Percentiles rank a stretch among this genome's conserved stretches.
Conservation (phyloP, 2,797 vertebrate species). For the Chaunax sp. region DNA sequence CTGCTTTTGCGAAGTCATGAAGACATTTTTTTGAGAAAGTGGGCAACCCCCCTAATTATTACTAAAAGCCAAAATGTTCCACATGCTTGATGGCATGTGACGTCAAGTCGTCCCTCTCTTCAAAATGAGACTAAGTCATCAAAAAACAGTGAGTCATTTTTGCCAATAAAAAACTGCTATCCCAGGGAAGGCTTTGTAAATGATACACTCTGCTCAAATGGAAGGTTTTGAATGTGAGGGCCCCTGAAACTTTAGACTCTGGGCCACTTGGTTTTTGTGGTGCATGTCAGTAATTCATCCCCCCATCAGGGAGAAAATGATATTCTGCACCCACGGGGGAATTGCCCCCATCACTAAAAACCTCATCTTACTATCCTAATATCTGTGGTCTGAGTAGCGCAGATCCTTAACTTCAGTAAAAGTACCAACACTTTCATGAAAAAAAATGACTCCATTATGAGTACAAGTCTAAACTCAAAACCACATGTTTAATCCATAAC, state of each 20-base stretch:
- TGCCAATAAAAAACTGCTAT: slow-evolving; percentile 72
- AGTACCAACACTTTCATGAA: too few species aligned
- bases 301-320: slow-evolving; percentile 75
- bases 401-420: neutral
- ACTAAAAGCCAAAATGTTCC: slow-evolving; percentile 72
- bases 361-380: slow-evolving; percentile 66
- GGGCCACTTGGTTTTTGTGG: slow-evolving; percentile 78
- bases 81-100: slow-evolving; percentile 59
- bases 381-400: slow-evolving; percentile 2
- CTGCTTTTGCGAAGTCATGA: slow-evolving; percentile 56
- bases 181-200: slow-evolving; percentile 78
- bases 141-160: slow-evolving; percentile 79
- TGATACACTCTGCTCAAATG: slow-evolving; percentile 65
- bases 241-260: slow-evolving; percentile 77
- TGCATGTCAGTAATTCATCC: slow-evolving; percentile 75
- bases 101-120: slow-evolving; percentile 45
- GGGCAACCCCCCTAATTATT: slow-evolving; percentile 81
- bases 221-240: slow-evolving; percentile 70
- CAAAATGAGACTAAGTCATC: slow-evolving; percentile 64
- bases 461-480: neutral
- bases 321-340: slow-evolving; percentile 79
- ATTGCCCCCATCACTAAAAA: slow-evolving; percentile 72
- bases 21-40: slow-evolving; percentile 51
- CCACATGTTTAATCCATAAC: neutral
- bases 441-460: neutral